phyloP scores from a whole-genome alignment of 2,113 vertebrate genomes.

The Lonchura striata region DNA sequence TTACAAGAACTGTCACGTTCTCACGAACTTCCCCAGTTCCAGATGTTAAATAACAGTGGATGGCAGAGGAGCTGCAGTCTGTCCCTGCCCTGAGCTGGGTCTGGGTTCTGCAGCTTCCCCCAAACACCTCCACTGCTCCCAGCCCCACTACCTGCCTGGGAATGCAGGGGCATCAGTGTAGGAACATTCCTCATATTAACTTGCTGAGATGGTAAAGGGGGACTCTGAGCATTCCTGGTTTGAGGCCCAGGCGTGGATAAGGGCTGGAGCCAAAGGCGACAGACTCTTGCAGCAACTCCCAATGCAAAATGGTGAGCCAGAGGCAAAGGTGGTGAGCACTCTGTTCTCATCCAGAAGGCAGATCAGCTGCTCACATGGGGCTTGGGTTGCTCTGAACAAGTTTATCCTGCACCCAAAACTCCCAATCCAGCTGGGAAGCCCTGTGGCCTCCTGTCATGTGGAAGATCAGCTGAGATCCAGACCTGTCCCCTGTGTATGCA shows the following conservation, averaged over 20 bases:
- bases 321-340: neutral
- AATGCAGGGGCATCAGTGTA: neutral
- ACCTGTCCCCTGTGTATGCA: neutral
- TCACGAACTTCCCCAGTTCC: neutral
- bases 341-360: neutral
- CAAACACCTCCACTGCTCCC: neutral
- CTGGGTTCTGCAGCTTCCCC: neutral
- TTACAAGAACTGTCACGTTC: neutral
- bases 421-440: neutral
- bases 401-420: neutral
- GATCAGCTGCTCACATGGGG: neutral
- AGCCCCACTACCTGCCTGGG: neutral
- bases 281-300: neutral
- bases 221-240: neutral
- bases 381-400: neutral
- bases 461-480: neutral
- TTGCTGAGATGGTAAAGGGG: neutral
- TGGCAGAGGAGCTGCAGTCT: neutral
- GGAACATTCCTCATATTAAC: neutral
- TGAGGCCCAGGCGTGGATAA: neutral
- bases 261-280: neutral
- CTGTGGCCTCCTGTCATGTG: neutral
- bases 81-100: accelerated
- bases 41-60: neutral
- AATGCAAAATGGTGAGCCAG: neutral